These are phyloP conservation scores for Anthophora plumipes DNA, from an alignment of 2,888 invertebrate genomes.

Conservation along the genomic window DNA sequence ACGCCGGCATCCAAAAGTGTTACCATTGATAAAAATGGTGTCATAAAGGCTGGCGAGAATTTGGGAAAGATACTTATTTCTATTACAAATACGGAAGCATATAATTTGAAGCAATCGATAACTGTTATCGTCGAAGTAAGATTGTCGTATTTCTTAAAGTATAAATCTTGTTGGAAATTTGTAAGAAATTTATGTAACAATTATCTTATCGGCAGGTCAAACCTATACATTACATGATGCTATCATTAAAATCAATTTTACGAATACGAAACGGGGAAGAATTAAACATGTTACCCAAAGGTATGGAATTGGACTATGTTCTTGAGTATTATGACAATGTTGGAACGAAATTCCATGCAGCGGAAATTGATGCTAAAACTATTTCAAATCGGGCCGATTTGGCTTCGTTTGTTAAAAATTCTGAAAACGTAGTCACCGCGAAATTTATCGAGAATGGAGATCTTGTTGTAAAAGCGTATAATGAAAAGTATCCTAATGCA, in stretches of 20 bases:
- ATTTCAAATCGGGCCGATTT: conserved; percentile 85
- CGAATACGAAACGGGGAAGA: conserved; percentile 82
- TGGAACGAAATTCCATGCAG: conserved; percentile 86
- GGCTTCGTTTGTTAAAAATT: conserved; percentile 70
- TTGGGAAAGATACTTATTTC: conserved; percentile 87
- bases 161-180: neutral
- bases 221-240: conserved; percentile 86
- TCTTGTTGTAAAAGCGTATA: conserved; percentile 85
- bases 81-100: conserved; percentile 86
- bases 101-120: conserved; percentile 87
- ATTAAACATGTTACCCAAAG: conserved; percentile 86
- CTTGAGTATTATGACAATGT: conserved; percentile 87
- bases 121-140: conserved; percentile 88
- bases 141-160: conserved; percentile 35
- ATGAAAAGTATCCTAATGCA: conserved; percentile 81
- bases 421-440: conserved; percentile 77
- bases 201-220: conserved; percentile 84
- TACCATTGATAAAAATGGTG: conserved; percentile 85
- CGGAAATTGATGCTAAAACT: conserved; percentile 85
- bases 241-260: conserved; percentile 85
- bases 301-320: conserved; percentile 85
- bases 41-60: conserved; percentile 85
- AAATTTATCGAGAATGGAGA: conserved; percentile 85
- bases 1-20: conserved; percentile 79
- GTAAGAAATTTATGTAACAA: neutral